phyloP scores from a whole-genome alignment of 2,113 vertebrate species.

The Mustelus asterias region DNA sequence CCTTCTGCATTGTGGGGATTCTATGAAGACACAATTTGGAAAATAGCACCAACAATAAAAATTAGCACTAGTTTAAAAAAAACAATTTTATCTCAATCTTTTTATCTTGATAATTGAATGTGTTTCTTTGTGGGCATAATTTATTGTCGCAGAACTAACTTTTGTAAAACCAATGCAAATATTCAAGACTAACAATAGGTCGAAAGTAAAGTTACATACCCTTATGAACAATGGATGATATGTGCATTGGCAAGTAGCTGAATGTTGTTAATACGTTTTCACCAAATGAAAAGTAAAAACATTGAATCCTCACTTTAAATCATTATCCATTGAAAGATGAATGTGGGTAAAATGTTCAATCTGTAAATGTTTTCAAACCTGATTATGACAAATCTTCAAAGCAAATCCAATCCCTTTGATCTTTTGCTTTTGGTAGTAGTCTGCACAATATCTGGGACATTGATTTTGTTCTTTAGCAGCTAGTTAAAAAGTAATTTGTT shows the following conservation, averaged over 20 bases:
- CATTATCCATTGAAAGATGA: background rate
- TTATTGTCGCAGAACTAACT: background rate
- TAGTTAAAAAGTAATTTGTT: background rate
- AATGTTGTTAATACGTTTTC: background rate
- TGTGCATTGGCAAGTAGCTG: background rate
- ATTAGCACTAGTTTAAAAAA: background rate
- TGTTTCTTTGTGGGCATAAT: background rate
- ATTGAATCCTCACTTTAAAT: background rate
- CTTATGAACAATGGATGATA: background rate
- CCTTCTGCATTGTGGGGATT: too few relatives aligned
- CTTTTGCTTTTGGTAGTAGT: background rate
- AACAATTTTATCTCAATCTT: background rate
- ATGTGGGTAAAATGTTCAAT: background rate
- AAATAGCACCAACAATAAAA: background rate
- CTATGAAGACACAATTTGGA: background rate
- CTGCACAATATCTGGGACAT: background rate
- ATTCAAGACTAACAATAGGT: background rate
- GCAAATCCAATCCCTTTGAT: slow-evolving; percentile 1
- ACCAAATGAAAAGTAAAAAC: background rate
- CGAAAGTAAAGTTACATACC: background rate
- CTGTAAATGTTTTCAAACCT: slow-evolving; percentile 12
- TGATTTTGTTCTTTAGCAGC: background rate
- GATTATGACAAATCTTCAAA: background rate
- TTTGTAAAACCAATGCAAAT: background rate
- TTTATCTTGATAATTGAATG: slow-evolving; percentile 18